Conservation (phyloP, 2,113 vertebrate species). For the Ceratotherium simum region DNA sequence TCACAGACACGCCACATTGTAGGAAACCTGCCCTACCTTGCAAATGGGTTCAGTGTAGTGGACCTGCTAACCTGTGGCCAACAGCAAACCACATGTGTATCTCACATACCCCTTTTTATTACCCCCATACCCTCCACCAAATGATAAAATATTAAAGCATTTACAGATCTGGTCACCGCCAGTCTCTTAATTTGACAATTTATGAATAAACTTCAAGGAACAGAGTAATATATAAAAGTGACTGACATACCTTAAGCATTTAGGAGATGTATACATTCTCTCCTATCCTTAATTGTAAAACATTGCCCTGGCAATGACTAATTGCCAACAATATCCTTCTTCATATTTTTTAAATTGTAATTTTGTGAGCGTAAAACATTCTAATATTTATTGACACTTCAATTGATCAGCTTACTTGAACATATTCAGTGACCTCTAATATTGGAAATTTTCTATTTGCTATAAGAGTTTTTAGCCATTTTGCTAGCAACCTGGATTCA, state of each 20-base stretch:
- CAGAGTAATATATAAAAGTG: neutral
- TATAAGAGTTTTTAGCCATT: neutral
- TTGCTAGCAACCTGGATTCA: neutral
- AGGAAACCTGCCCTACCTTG: neutral
- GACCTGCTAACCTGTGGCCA: neutral
- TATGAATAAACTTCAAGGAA: neutral
- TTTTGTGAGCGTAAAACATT: constrained; percentile 12
- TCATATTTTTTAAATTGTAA: neutral
- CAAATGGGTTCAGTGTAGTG: neutral
- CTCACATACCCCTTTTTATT: neutral
- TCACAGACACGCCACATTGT: neutral
- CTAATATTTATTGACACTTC: neutral
- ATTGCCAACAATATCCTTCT: neutral
- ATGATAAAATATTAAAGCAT: neutral
- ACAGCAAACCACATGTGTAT: neutral
- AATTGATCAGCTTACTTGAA: neutral
- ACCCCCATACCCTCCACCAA: neutral
- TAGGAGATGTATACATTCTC: neutral
- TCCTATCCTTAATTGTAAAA: neutral
- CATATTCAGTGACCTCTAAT: neutral
- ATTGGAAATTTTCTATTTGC: neutral
- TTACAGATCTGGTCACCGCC: neutral
- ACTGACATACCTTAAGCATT: neutral
- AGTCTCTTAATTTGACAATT: neutral
- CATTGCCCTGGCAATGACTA: neutral